Conservation (phyloP, 2,113 vertebrate genomes). For the Siphamia tubifer region DNA sequence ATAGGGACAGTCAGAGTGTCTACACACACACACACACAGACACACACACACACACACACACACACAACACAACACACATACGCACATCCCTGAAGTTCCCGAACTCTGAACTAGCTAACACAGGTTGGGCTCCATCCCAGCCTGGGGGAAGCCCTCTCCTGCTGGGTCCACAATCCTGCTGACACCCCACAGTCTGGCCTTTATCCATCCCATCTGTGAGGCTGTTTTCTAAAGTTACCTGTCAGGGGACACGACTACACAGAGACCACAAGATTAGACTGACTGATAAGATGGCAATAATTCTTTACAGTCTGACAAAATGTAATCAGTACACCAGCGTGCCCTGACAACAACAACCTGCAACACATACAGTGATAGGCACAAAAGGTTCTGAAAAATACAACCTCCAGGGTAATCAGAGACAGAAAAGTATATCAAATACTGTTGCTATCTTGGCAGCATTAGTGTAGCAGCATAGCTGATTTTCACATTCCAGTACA, state of each 20-base stretch:
- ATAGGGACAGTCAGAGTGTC: conserved; percentile 56
- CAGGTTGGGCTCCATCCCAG: conserved; percentile 31
- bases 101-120: conserved; percentile 33
- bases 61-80: too few relatives aligned
- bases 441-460: not conserved
- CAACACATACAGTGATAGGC: not conserved
- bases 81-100: conserved; percentile 21
- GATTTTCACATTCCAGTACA: not conserved
- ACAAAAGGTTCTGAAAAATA: not conserved
- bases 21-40: conserved; percentile 3
- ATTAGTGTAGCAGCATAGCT: not conserved
- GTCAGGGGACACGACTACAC: conserved; percentile 45
- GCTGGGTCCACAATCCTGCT: conserved; percentile 37
- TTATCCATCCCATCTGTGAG: conserved; percentile 59
- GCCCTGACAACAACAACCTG: conserved; percentile 33
- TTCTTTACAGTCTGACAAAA: conserved; percentile 54
- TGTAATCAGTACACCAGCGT: not conserved
- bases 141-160: conserved; percentile 53
- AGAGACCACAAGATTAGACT: conserved; percentile 56
- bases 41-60: conserved; percentile 11
- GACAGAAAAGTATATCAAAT: not conserved
- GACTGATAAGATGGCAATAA: conserved; percentile 57
- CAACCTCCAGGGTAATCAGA: not conserved
- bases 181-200: conserved; percentile 47
- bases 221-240: conserved; percentile 36